Evolutionary conservation across 2,113 vertebrate species (phyloP), one percentile per base, ranked within the genome.

Genomic region (Hemiprocne comata): DNA sequence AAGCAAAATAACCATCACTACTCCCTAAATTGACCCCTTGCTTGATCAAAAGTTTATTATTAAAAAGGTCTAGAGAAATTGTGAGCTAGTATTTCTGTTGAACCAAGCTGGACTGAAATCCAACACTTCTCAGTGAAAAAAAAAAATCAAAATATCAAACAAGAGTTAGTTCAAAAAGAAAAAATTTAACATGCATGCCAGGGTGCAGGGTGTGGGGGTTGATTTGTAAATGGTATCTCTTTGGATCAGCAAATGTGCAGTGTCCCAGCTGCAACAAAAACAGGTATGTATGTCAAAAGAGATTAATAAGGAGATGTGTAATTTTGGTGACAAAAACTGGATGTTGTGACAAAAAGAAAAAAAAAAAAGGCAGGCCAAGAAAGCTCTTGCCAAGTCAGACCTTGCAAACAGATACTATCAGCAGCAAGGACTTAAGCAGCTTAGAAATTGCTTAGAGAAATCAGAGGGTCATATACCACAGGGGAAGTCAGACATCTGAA

Each of bases 391-490:
- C 76, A 86, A 76, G n/a, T 24, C n/a, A 90, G 80, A 80, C 46
- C 54, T 87, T 77, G 55, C 60, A 81, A 65, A 53, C 29, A 87
- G 28, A 93, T 60, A 84, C 95, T 74, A 84, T 58, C 76, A 86
- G 69, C 0, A 85, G 44, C 62, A 91, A 58, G 57, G 76, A 36
- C 28, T 81, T 91, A 87, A 94, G 66, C 16, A 69, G 88, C 71
- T 94, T 88, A 82, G 86, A 69, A 88, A 73, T 38, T 48, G 67
- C 79, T 70, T 54, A 16, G 54, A 83, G 91, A 76, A 92, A 86
- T 72, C 20, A 51, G 61, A 64, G 73, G 31, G 36, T 58, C 77
- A 44, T 1, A 70, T 55, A 75, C 15, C 28, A 34, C 0, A 25
- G 40, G 29, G 18, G 46, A 87, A 61, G 36, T 28, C 11, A 33